phyloP scores from a whole-genome alignment of 2,113 vertebrate species.

The Tinamus guttatus region DNA sequence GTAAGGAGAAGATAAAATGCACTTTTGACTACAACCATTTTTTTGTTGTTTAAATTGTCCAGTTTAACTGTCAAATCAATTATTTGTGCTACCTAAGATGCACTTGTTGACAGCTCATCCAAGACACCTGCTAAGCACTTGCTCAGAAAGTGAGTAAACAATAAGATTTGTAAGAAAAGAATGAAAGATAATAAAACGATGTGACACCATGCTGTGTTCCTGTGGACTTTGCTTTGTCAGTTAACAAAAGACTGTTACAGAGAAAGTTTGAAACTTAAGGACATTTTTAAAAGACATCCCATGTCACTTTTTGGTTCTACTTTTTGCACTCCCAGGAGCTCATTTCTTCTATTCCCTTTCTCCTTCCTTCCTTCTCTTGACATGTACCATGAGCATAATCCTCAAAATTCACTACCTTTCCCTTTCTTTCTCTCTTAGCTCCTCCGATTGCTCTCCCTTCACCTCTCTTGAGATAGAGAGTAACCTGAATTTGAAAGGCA shows the following conservation, averaged over 20 bases:
- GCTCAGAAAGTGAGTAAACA: not conserved
- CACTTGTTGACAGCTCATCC: slow-evolving; percentile 7
- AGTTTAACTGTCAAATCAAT: slow-evolving; percentile 43
- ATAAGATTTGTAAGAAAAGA: not conserved
- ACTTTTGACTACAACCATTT: not conserved
- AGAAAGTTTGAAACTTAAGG: not conserved
- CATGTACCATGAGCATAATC: not conserved
- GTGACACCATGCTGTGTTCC: not conserved
- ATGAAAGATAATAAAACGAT: not conserved
- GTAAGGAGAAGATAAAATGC: not conserved
- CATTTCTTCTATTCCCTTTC: not conserved
- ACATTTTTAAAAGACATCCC: not conserved
- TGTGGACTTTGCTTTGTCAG: not conserved
- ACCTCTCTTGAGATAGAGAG: not conserved
- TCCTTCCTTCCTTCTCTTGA: not conserved
- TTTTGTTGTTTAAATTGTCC: slow-evolving; percentile 11
- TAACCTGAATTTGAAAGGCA: not conserved
- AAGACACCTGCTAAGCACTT: not conserved
- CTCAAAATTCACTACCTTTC: not conserved
- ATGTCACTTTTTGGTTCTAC: not conserved
- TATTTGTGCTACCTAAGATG: not conserved
- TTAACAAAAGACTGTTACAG: not conserved
- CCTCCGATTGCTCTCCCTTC: not conserved
- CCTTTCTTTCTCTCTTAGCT: not conserved
- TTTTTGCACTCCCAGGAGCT: not conserved